phyloP scores from a whole-genome alignment of 2,888 invertebrate genomes.

The Psylliodes chrysocephalus region DNA sequence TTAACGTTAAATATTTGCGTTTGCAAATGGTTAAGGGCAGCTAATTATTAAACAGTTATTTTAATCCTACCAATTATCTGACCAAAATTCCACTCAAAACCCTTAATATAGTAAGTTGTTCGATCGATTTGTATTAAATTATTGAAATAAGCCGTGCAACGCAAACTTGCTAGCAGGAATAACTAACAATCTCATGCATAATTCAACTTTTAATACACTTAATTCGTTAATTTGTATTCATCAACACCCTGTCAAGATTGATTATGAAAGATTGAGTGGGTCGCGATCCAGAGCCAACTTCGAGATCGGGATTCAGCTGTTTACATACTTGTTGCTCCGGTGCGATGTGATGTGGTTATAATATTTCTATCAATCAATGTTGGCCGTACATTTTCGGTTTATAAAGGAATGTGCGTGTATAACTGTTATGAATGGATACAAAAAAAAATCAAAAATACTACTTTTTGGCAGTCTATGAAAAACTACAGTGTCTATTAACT shows the following conservation, averaged over 20 bases:
- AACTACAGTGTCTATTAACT: no score
- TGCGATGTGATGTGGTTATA: not conserved
- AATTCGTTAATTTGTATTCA: constrained; percentile 33
- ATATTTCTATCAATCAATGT: constrained; percentile 10
- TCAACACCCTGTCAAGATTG: constrained; percentile 35
- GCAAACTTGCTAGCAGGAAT: not conserved
- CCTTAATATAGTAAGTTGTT: no score
- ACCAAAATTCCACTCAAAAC: no score
- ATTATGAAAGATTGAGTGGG: constrained; percentile 30
- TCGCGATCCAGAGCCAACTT: not conserved
- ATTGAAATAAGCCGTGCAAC: constrained; percentile 15
- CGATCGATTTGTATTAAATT: constrained; percentile 2
- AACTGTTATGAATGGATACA: not conserved
- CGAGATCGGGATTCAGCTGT: constrained; percentile 22
- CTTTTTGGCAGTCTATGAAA: no score
- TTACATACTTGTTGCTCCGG: constrained; percentile 30
- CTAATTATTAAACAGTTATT: no score
- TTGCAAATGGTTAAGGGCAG: no score
- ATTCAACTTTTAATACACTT: constrained; percentile 34
- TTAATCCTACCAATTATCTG: no score
- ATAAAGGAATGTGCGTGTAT: not conserved
- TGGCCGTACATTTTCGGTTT: not conserved
- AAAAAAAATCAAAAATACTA: not conserved
- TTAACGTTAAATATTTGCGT: no score
- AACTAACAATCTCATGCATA: constrained; percentile 25